These are phyloP conservation scores for Salmo trutta DNA, from an alignment of 2,797 vertebrate species.

Conservation along the genomic window DNA sequence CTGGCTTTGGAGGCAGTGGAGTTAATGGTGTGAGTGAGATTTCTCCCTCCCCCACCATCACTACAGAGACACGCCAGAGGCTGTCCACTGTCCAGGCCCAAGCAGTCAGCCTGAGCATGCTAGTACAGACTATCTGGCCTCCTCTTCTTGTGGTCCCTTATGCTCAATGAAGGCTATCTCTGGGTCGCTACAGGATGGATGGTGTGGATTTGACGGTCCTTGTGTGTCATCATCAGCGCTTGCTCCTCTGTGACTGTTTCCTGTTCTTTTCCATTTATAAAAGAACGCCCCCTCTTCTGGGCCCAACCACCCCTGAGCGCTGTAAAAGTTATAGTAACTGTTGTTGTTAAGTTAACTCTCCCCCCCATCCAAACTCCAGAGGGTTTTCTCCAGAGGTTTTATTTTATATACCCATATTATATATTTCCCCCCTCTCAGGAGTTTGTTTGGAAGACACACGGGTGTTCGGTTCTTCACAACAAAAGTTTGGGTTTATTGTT, in stretches of 20 bases:
- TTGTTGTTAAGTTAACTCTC: constrained; percentile 36
- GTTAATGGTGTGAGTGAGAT: neutral
- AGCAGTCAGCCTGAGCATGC: neutral
- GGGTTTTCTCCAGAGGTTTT: constrained; percentile 22
- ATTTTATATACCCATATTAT: constrained; percentile 15
- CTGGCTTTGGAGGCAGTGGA: constrained; percentile 13
- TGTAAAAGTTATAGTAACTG: constrained; percentile 46
- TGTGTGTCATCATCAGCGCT: constrained; percentile 46
- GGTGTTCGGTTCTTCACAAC: constrained; percentile 2
- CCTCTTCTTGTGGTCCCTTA: constrained; percentile 30
- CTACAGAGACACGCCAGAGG: neutral
- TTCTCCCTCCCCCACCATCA: neutral
- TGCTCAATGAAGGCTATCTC: constrained; percentile 47
- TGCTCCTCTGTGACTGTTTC: constrained; percentile 55
- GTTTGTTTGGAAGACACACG: constrained; percentile 15
- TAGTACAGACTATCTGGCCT: neutral
- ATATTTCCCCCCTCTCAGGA: constrained; percentile 10
- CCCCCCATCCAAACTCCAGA: constrained; percentile 19
- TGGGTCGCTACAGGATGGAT: constrained; percentile 61
- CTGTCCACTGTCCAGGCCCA: constrained; percentile 6
- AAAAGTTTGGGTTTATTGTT: constrained; percentile 40
- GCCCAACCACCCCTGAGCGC: constrained; percentile 40
- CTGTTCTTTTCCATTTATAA: constrained; percentile 64
- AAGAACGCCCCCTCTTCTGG: constrained; percentile 61
- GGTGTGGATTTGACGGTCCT: constrained; percentile 57